These are phyloP conservation scores for Drosophila littoralis DNA, from an alignment of 1,140 invertebrate genomes.

Conservation along the genomic window DNA sequence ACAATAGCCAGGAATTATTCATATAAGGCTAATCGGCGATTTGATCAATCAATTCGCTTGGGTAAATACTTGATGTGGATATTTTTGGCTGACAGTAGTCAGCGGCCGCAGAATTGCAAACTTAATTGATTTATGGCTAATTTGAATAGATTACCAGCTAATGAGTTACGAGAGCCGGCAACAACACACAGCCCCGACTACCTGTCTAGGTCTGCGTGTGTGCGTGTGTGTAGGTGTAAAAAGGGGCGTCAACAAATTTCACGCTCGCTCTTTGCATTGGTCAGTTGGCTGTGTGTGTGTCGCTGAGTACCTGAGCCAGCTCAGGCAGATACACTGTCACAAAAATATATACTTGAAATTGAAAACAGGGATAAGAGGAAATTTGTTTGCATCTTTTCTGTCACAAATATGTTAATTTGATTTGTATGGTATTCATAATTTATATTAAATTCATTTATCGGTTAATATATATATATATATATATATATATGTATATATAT, in stretches of 20 bases:
- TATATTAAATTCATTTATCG: too few species aligned
- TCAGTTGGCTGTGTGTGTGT: constrained; percentile 44
- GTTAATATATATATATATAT: too few species aligned
- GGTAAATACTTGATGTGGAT: constrained; percentile 26
- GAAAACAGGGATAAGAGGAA: neutral
- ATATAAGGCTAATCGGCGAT: constrained; percentile 42
- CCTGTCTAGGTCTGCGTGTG: constrained; percentile 2
- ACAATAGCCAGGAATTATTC: constrained; percentile 1
- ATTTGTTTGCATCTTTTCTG: too few species aligned
- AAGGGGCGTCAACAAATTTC: constrained; percentile 62
- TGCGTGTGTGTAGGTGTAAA: constrained; percentile 26
- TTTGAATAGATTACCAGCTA: constrained; percentile 74
- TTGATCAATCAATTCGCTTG: constrained; percentile 44
- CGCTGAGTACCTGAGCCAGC: constrained; percentile 36
- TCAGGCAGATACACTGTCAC: constrained; percentile 46
- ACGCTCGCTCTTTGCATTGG: constrained; percentile 62
- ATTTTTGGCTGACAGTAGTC: constrained; percentile 51
- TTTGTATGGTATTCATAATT: too few species aligned
- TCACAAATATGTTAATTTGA: too few species aligned
- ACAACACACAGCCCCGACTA: constrained; percentile 5
- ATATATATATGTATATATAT: too few species aligned
- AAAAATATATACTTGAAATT: neutral
- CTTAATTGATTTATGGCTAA: constrained; percentile 78
- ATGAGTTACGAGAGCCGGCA: constrained; percentile 63
- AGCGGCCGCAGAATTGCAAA: constrained; percentile 22